Percentiles rank a stretch among this genome's conserved stretches.
Evolutionary conservation across 2,797 vertebrate genomes (phyloP).

Genomic region (Ctenochaetus hawaiiensis): DNA sequence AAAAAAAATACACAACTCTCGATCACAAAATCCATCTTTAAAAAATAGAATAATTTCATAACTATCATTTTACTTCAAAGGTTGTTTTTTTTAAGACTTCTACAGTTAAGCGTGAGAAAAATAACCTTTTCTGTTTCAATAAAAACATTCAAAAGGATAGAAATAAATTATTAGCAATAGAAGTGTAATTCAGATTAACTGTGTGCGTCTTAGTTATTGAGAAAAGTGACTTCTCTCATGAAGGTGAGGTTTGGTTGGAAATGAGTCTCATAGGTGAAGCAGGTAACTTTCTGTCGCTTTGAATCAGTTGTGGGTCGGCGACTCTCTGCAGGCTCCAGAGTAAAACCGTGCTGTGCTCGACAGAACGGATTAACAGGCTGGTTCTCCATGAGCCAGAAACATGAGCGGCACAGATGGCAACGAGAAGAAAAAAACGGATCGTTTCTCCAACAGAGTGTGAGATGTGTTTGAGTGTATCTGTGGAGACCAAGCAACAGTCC

Average conservation of each 20-base stretch:
- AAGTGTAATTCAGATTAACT: constrained; percentile 55
- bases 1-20: constrained; percentile 76
- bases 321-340: constrained; percentile 9
- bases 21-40: constrained; percentile 62
- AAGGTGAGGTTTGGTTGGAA: constrained; percentile 29
- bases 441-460: constrained; percentile 46
- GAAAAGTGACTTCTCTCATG: neutral
- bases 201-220: constrained; percentile 30
- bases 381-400: constrained; percentile 37
- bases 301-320: constrained; percentile 19
- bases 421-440: constrained; percentile 4
- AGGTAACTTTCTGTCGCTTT: constrained; percentile 24
- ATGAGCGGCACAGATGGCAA: constrained; percentile 45
- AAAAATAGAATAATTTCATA: constrained; percentile 61
- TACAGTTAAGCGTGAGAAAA: constrained; percentile 64
- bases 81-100: constrained; percentile 66
- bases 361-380: constrained; percentile 16
- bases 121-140: constrained; percentile 48
- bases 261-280: constrained; percentile 26
- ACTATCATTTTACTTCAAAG: constrained; percentile 46
- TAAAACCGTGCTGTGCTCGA: constrained; percentile 30
- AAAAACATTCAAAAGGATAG: constrained; percentile 64
- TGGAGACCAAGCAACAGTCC: constrained; percentile 44
- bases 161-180: constrained; percentile 78
- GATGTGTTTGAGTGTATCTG: constrained; percentile 51